Conservation (phyloP, 2,797 vertebrate genomes). For the Zenarchopterus dispar region DNA sequence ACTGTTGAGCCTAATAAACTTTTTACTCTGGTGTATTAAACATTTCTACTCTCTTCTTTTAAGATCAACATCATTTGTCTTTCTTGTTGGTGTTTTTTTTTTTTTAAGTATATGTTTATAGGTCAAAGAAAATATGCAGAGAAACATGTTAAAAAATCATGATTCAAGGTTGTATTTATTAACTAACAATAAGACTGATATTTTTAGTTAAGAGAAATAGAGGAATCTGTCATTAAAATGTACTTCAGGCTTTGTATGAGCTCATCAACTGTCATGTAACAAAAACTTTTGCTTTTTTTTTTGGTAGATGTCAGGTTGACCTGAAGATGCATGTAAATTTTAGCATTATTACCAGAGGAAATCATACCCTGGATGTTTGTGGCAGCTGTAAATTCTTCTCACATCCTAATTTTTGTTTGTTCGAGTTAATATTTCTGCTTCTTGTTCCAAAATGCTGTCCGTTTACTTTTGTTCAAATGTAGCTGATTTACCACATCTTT, state of each 20-base stretch:
- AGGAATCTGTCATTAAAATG: neutral
- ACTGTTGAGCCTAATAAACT: constrained; percentile 60
- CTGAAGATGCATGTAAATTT: neutral
- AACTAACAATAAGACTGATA: neutral
- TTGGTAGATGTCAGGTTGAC: neutral
- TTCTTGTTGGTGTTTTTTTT: neutral
- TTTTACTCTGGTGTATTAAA: constrained; percentile 51
- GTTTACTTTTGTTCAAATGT: too few species aligned
- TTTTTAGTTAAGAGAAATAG: neutral
- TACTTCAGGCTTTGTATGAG: neutral
- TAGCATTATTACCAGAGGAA: neutral
- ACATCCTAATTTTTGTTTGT: too few species aligned
- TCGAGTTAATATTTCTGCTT: too few species aligned
- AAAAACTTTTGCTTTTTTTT: neutral
- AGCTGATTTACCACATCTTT: too few species aligned
- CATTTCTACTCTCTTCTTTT: constrained; percentile 4
- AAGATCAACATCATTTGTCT: neutral
- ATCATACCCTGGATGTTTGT: too few species aligned
- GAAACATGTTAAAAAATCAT: neutral
- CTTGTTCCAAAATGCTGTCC: too few species aligned
- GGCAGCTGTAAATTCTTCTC: too few species aligned
- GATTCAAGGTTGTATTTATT: too few species aligned
- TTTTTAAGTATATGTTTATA: neutral
- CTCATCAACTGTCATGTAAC: neutral
- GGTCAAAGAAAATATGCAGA: neutral